These are phyloP conservation scores for Plutomurus gul DNA, from an alignment of 1,140 invertebrate species.

Conservation along the genomic window DNA sequence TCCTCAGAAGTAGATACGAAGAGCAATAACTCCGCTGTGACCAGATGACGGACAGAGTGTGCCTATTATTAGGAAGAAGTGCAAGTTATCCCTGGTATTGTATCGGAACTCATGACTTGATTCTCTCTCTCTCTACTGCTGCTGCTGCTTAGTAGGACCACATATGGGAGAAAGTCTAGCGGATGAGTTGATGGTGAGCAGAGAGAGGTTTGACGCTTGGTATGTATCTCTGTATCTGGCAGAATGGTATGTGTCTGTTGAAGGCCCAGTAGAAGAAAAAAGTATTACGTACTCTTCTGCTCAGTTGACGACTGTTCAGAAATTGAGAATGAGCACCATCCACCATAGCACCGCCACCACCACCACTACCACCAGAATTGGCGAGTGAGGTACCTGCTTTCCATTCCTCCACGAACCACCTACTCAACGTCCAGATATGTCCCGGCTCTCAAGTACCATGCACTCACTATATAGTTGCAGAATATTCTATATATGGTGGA, in stretches of 20 bases:
- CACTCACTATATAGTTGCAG: too few relatives aligned
- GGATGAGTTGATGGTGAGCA: background rate
- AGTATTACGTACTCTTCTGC: too few relatives aligned
- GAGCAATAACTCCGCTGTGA: constrained; percentile 19
- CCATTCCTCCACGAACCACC: too few relatives aligned
- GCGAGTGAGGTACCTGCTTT: too few relatives aligned
- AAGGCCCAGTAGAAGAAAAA: background rate
- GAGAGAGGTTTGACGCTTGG: background rate
- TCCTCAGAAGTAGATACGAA: background rate
- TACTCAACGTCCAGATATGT: too few relatives aligned
- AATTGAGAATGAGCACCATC: too few relatives aligned
- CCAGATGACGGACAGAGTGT: constrained; percentile 16
- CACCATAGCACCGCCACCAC: too few relatives aligned
- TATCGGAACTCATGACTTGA: constrained; percentile 12
- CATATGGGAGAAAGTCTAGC: background rate
- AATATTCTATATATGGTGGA: too few relatives aligned
- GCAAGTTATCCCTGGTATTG: background rate
- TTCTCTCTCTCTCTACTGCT: background rate
- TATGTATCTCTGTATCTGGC: background rate
- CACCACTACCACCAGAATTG: too few relatives aligned
- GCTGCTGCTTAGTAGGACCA: too few relatives aligned
- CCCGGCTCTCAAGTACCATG: too few relatives aligned
- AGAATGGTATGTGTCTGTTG: background rate
- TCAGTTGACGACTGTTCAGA: too few relatives aligned
- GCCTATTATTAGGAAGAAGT: constrained; percentile 17